Evolutionary conservation across 2,797 vertebrate genomes (phyloP), one percentile per base, ranked within the genome.

Genomic region (Molossus alvarezi): DNA sequence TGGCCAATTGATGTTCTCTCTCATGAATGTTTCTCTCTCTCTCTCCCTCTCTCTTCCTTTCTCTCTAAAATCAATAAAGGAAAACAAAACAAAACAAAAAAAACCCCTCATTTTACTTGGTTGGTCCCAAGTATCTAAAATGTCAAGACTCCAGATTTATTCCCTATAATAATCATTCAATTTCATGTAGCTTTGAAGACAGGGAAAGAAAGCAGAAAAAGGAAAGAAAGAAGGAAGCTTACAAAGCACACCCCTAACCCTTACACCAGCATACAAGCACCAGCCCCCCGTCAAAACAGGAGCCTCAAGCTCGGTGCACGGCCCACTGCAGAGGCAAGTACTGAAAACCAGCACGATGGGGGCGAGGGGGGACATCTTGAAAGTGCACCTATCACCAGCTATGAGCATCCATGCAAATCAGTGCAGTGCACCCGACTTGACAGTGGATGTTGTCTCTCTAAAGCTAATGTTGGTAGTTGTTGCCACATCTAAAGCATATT

Each of bases 81-180:
- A 45, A 45, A 45, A 45, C 33, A 33, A 45, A 45, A 45, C 6
- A 45, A 45, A 45, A 41, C 41, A 45, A 5, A 45, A 45, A 45
- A 45, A 45, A 45, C 1, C 33, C 6, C 33, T 75, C 62, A 69
- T 71, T 91, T 80, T 48, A 67, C 20, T 55, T 33, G 41, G 64
- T 33, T 62, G 58, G 58, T 37, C 75, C 33, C 80, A 82, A 79
- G 80, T 67, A 91, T 18, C 58, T 45, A 27, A 73, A 37, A 87
- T 62, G 37, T 58, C 75, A 76, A 80, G 71, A 75, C 27, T 82
- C 77, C 53, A 6, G 57, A 83, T 81, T 73, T 73, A 73, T 45
- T 83, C 62, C n/a, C 18, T 77, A 76, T 15, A 77, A 84, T 62
- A 92, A 95, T 75, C 65, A 76, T 15, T 90, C 72, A 41, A 17